phyloP scores from a whole-genome alignment of 2,113 vertebrate genomes.

The Xiphorhynchus elegans region DNA sequence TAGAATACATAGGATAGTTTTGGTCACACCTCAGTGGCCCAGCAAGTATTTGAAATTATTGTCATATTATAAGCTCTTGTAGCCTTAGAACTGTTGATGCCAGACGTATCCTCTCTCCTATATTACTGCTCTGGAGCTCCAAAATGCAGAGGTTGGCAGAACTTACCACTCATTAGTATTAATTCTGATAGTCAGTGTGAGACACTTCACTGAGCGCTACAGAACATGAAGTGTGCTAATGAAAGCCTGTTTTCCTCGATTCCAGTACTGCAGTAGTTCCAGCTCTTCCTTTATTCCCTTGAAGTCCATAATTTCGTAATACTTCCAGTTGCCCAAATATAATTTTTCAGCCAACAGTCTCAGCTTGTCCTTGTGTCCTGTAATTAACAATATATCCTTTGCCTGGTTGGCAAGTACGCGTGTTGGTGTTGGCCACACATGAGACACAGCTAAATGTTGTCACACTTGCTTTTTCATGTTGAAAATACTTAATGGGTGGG shows the following conservation, averaged over 20 bases:
- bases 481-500: not conserved
- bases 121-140: not conserved
- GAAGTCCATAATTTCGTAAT: not conserved
- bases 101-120: not conserved
- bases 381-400: not conserved
- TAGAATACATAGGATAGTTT: not conserved
- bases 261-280: not conserved
- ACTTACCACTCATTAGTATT: not conserved
- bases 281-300: not conserved
- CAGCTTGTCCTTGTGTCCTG: not conserved
- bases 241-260: not conserved
- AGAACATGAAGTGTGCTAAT: not conserved
- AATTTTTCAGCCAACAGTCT: not conserved
- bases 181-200: not conserved
- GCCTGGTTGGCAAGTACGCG: not conserved
- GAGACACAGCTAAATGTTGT: not conserved
- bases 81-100: not conserved
- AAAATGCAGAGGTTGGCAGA: not conserved
- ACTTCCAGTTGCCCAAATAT: not conserved
- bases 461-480: not conserved
- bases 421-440: not conserved
- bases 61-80: not conserved
- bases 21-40: not conserved
- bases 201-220: rapidly evolving
- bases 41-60: not conserved